Percentiles rank a stretch among this genome's conserved stretches.
phyloP scores from a whole-genome alignment of 2,113 vertebrate genomes.

The Pontoporia blainvillei region DNA sequence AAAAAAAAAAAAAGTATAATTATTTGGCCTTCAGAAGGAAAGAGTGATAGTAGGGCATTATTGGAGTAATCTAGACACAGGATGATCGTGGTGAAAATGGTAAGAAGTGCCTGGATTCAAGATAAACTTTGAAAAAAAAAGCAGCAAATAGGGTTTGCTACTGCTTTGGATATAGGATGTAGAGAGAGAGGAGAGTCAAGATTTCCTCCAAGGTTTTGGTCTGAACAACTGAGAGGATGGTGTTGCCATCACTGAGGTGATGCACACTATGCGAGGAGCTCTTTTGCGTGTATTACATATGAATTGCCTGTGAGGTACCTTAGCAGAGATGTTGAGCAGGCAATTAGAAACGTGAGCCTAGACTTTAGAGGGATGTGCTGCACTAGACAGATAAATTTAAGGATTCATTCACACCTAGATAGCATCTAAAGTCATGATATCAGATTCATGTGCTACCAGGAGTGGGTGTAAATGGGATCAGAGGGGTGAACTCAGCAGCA shows the following conservation, averaged over 20 bases:
- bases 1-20: not conserved
- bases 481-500: not conserved
- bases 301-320: not conserved
- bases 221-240: not conserved
- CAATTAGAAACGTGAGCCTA: not conserved
- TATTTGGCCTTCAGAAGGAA: not conserved
- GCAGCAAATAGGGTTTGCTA: not conserved
- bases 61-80: not conserved
- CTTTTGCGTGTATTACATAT: not conserved
- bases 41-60: not conserved
- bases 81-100: not conserved
- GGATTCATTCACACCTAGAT: not conserved
- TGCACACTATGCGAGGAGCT: too few relatives aligned
- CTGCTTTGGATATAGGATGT: not conserved
- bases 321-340: not conserved
- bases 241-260: not conserved
- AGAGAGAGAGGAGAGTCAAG: not conserved
- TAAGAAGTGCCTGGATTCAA: not conserved
- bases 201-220: not conserved
- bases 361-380: not conserved
- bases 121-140: not conserved
- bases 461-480: not conserved
- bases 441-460: not conserved
- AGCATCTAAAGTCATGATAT: not conserved
- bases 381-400: not conserved